phyloP scores from a whole-genome alignment of 1,140 invertebrate genomes.

The Teleopsis dalmanni region DNA sequence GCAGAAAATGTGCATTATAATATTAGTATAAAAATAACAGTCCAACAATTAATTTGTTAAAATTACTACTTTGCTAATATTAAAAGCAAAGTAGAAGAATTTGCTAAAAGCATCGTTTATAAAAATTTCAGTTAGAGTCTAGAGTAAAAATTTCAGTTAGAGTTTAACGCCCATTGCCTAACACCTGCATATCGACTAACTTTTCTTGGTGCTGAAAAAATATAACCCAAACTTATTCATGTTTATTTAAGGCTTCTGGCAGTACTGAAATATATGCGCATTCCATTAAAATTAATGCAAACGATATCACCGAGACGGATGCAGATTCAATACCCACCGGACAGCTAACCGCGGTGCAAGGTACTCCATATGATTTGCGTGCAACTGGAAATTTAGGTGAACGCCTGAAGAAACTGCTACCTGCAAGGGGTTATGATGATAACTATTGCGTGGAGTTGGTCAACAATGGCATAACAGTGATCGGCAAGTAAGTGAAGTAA shows the following conservation, averaged over 20 bases:
- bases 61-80: too few relatives aligned
- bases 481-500: conserved; percentile 25
- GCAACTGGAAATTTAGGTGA: conserved; percentile 49
- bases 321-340: conserved; percentile 72
- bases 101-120: too few relatives aligned
- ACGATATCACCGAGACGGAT: conserved; percentile 69
- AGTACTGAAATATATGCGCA: conserved; percentile 62
- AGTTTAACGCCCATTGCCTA: too few relatives aligned
- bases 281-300: conserved; percentile 62
- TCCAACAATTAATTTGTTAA: too few relatives aligned
- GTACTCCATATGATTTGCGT: conserved; percentile 64
- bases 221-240: not conserved
- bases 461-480: conserved; percentile 16
- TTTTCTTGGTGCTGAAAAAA: too few relatives aligned
- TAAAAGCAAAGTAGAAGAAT: too few relatives aligned
- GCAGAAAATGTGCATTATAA: too few relatives aligned
- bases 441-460: conserved; percentile 59
- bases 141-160: too few relatives aligned
- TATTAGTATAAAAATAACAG: too few relatives aligned
- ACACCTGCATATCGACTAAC: too few relatives aligned
- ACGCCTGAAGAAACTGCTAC: conserved; percentile 42
- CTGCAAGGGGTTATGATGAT: conserved; percentile 64
- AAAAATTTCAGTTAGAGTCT: too few relatives aligned
- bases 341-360: conserved; percentile 55
- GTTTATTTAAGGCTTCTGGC: conserved; percentile 32